phyloP scores from a whole-genome alignment of 2,888 invertebrate species.

The Trichacis sp. region DNA sequence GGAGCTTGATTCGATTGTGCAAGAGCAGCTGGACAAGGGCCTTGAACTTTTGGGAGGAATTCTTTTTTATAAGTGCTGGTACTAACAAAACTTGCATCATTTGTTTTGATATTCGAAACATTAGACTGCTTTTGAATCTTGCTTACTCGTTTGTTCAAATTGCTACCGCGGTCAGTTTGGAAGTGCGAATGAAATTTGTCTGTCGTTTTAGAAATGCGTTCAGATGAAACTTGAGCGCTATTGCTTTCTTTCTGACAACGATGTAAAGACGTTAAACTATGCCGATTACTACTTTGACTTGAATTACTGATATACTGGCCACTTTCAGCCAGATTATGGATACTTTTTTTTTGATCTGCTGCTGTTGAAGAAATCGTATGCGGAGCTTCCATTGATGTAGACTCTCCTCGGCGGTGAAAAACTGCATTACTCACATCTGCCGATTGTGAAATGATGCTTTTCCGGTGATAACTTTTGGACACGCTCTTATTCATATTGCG shows the following conservation, averaged over 20 bases:
- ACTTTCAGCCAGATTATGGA: slow-evolving; percentile 82
- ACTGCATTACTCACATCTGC: slow-evolving; percentile 83
- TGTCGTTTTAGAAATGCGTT: slow-evolving; percentile 77
- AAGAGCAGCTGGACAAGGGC: slow-evolving; percentile 85
- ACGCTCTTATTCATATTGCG: slow-evolving; percentile 44
- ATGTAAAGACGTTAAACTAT: slow-evolving; percentile 84
- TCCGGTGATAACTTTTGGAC: slow-evolving; percentile 74
- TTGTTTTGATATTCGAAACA: slow-evolving; percentile 81
- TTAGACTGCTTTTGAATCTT: slow-evolving; percentile 76
- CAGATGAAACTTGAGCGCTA: slow-evolving; percentile 70
- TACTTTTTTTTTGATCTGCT: slow-evolving; percentile 84
- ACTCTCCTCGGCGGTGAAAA: slow-evolving; percentile 80
- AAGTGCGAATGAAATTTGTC: slow-evolving; percentile 78
- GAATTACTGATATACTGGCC: slow-evolving; percentile 78
- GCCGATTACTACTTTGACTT: slow-evolving; percentile 78
- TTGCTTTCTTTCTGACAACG: slow-evolving; percentile 76
- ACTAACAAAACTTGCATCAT: slow-evolving; percentile 75
- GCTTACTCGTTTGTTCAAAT: slow-evolving; percentile 74
- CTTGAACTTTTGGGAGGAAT: slow-evolving; percentile 77
- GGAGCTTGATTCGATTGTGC: slow-evolving; percentile 81
- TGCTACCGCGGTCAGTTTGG: slow-evolving; percentile 80
- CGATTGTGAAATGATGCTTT: slow-evolving; percentile 78
- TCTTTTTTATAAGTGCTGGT: slow-evolving; percentile 82
- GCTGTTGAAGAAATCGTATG: slow-evolving; percentile 80
- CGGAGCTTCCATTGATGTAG: slow-evolving; percentile 78